These are phyloP conservation scores for Muscina levida DNA, from an alignment of 2,888 invertebrate species.

Conservation along the genomic window DNA sequence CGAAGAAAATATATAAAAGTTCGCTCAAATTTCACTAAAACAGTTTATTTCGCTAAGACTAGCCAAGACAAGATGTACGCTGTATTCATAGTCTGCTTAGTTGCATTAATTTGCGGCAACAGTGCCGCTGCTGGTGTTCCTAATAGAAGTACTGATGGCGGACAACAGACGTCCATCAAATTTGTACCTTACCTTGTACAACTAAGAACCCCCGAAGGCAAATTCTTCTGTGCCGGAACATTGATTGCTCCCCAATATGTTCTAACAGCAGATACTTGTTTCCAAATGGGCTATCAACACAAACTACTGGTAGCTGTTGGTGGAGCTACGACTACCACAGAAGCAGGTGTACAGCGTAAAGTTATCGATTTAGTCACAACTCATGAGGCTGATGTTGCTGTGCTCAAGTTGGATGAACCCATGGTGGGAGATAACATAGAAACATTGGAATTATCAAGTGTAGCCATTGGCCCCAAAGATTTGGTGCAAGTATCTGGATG, in stretches of 20 bases:
- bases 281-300: constrained; percentile 67
- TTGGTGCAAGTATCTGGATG: constrained; percentile 73
- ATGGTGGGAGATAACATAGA: constrained; percentile 69
- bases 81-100: neutral
- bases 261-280: constrained; percentile 75
- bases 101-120: neutral
- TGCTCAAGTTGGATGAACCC: constrained; percentile 69
- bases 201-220: constrained; percentile 75
- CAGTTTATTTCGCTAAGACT: no score
- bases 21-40: no score
- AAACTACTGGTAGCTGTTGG: constrained; percentile 69
- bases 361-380: constrained; percentile 67
- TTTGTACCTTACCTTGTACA: constrained; percentile 82
- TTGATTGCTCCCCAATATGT: constrained; percentile 71
- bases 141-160: constrained; percentile 87
- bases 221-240: constrained; percentile 74
- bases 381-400: constrained; percentile 73
- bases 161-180: constrained; percentile 86
- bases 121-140: neutral
- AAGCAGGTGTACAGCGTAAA: constrained; percentile 65
- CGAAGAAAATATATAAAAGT: no score
- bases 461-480: constrained; percentile 65
- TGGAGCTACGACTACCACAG: constrained; percentile 69
- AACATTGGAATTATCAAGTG: constrained; percentile 70
- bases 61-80: no score